Conservation (phyloP, 2,888 invertebrate genomes). For the Trissonchulus latispiculum region DNA sequence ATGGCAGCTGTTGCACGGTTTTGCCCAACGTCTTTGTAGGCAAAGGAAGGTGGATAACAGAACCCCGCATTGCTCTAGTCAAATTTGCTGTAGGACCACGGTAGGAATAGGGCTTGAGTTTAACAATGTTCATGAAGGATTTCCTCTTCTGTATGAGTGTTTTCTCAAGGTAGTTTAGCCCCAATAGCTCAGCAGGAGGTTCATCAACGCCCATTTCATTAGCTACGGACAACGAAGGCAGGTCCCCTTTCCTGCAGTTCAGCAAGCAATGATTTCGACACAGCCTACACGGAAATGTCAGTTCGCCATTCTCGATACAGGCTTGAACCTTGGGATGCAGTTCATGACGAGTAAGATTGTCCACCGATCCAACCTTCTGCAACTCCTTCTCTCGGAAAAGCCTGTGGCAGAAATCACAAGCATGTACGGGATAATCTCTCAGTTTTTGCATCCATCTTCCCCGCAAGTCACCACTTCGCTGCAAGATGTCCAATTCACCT, state of each 20-base stretch:
- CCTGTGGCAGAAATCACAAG: not conserved
- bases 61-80: not conserved
- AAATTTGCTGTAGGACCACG: not conserved
- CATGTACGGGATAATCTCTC: too few species aligned
- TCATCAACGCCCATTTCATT: not conserved
- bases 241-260: not conserved
- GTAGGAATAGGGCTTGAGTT: not conserved
- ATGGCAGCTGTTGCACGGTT: not conserved
- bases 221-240: not conserved
- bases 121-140: not conserved
- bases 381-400: too few species aligned
- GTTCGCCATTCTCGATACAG: not conserved
- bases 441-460: too few species aligned
- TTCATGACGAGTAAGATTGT: too few species aligned
- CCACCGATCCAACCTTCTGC: too few species aligned
- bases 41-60: not conserved
- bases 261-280: not conserved
- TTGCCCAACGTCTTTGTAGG: not conserved
- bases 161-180: not conserved
- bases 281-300: not conserved
- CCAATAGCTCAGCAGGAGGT: not conserved
- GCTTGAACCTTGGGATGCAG: too few species aligned
- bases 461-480: too few species aligned
- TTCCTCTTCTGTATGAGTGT: not conserved
- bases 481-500: too few species aligned